Conservation (phyloP, 2,797 vertebrate genomes). For the Graptemys geographica region DNA sequence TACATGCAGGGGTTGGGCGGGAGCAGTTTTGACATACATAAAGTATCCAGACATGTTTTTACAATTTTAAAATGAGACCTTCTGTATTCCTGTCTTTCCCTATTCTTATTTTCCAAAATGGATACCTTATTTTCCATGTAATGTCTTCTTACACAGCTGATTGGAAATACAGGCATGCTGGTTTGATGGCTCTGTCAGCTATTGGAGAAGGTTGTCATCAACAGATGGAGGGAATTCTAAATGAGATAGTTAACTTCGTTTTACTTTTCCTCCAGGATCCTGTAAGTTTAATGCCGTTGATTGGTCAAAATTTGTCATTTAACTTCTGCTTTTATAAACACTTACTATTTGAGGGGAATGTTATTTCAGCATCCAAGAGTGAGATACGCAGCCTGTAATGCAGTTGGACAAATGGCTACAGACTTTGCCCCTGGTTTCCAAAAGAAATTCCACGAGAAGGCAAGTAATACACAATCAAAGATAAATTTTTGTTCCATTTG, state of each 20-base stretch:
- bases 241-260: conserved; percentile 96
- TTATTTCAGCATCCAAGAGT: conserved; percentile 93
- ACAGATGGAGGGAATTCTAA: conserved; percentile 98
- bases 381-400: conserved; percentile 97
- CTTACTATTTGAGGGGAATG: conserved; percentile 42
- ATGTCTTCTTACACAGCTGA: conserved; percentile 84
- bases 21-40: background rate
- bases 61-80: background rate
- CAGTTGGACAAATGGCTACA: conserved; percentile 98
- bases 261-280: conserved; percentile 96
- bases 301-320: conserved; percentile 3
- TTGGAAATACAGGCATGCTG: conserved; percentile 98
- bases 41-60: background rate
- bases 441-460: conserved; percentile 99
- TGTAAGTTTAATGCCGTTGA: conserved; percentile 83
- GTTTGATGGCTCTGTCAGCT: conserved; percentile 97
- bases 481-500: background rate
- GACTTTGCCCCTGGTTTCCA: conserved; percentile 99
- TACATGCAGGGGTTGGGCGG: background rate
- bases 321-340: background rate
- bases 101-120: background rate
- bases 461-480: conserved; percentile 59
- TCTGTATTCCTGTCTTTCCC: background rate
- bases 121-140: conserved; percentile 8
- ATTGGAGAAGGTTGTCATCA: conserved; percentile 99